Base-by-base conservation (phyloP, 2,113 vertebrate species). In the Ptychochromis oligacanthus region DNA sequence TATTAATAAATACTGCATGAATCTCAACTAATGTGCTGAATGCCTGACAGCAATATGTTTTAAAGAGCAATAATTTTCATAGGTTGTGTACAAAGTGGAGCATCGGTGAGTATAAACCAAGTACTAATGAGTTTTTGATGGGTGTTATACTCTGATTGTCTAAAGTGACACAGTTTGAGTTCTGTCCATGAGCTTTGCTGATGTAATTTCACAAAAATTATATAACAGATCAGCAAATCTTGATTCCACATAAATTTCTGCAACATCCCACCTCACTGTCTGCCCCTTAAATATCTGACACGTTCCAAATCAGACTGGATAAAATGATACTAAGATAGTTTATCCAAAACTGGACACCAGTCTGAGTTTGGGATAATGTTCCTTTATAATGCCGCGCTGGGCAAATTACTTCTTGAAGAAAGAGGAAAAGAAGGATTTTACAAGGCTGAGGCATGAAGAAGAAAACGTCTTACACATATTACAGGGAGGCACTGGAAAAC, bases 401-500 rank as follows among this genome's bases (percentile, higher is more conserved):
- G 79, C 31, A 88, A 91, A 87, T 60, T 75, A 67, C 77, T 81
- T 86, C 24, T 77, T 43, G 62, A 85, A 86, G 76, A 88, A 54
- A 88, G 67, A 86, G 81, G 57, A 87, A 82, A 89, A 87, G 79
- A 92, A 87, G 84, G 74, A 89, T 87, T 94, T 91, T 88, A 93
- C 80, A 87, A 90, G 88, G 77, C 79, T 57, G 74, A 82, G 76
- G 80, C 79, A 91, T 83, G 74, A 80, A 84, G 90, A 90, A 87
- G 79, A 93, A 94, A 93, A 93, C 43, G 26, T 90, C 86, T 88
- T 82, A 91, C 86, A 94, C 91, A 90, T 83, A 91, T 88, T 89
- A 86, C 86, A 88, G 83, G 92, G 92, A 93, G 91, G 91, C 85
- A 83, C 90, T 91, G 91, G 86, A 93, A 94, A 95, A 95, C 91